A percentile compares a stretch with the other conserved stretches of the same genome.
phyloP scores from a whole-genome alignment of 2,888 invertebrate genomes.

The Drosophila mimetica region DNA sequence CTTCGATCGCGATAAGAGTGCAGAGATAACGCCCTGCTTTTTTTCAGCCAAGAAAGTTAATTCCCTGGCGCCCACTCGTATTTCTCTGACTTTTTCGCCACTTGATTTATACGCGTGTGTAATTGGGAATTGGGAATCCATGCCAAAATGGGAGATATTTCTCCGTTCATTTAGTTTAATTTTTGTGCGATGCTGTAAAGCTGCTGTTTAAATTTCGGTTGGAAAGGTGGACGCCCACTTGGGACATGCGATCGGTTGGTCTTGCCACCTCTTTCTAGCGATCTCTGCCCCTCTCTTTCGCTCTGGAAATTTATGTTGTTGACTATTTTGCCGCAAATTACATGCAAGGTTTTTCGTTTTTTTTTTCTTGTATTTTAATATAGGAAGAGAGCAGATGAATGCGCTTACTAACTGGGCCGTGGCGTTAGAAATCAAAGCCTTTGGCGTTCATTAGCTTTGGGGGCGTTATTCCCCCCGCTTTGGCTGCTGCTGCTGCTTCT shows the following conservation, averaged over 20 bases:
- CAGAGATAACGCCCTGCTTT: constrained; percentile 10
- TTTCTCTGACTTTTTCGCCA: background rate
- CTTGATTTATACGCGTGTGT: constrained; percentile 32
- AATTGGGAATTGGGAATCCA: constrained; percentile 19
- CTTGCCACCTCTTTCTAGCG: constrained; percentile 1
- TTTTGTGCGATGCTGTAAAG: constrained; percentile 2
- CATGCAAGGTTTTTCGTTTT: constrained; percentile 62
- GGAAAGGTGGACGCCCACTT: constrained; percentile 38
- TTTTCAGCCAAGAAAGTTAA: background rate
- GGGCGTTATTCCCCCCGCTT: constrained; percentile 65
- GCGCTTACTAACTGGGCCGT: constrained; percentile 50
- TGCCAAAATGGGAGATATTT: background rate
- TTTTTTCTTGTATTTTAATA: constrained; percentile 1
- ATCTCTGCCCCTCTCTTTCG: background rate
- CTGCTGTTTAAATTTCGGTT: constrained; percentile 34
- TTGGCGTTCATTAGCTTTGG: constrained; percentile 82
- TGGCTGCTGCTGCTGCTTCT: background rate
- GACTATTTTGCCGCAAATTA: constrained; percentile 76
- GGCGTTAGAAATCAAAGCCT: constrained; percentile 78
- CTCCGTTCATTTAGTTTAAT: constrained; percentile 36
- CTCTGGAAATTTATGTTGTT: constrained; percentile 68
- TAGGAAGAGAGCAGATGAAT: constrained; percentile 21
- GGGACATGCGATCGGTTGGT: constrained; percentile 35
- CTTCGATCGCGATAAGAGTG: constrained; percentile 11
- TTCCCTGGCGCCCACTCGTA: constrained; percentile 14